Evolutionary conservation across 2,797 vertebrate species (phyloP), one percentile per base, ranked within the genome.

Genomic region (Hephaestus fuliginosus): DNA sequence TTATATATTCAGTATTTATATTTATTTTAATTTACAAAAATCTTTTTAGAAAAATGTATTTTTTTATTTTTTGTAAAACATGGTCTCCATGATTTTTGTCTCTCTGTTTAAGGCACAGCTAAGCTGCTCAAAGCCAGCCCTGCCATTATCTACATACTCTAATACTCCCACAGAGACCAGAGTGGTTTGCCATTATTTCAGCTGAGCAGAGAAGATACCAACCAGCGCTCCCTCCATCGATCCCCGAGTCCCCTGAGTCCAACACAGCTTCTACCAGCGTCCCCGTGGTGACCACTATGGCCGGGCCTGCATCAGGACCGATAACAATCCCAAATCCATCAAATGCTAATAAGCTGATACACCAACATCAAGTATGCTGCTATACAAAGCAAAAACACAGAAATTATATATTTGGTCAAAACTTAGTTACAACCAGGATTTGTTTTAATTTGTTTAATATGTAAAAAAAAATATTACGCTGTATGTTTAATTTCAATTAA

Each of bases 161-260:
- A 86, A 86, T 90, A 87, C 82, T 88, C 84, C 88, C 90, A 75
- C 43, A 80, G 89, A 89, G 88, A 84, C 84, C 58, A 1, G n/a
- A 66, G 82, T 10, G 41, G 76, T 85, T 84, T 74, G 69, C 77
- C 70, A 70, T 89, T 80, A 85, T 88, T 88, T 82, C 86, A 82
- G 72, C 77, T 43, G 66, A 83, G 74, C 88, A 73, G 68, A 75
- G 75, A 56, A 80, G 84, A 89, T 87, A 76, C 65, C 83, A 85
- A 68, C 67, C 74, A 74, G 78, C 84, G 44, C 79, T 52, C 58
- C 39, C 70, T 65, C 58, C 75, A 88, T 91, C 67, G 88, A 91
- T 90, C 80, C 74, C 55, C 9, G 6, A 55, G 61, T 86, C 89
- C 83, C 91, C 49, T 0, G 85, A 85, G 85, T 52, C 64, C 49